These are phyloP conservation scores for Stigmatopora argus DNA, from an alignment of 2,113 vertebrate genomes.

Conservation along the genomic window DNA sequence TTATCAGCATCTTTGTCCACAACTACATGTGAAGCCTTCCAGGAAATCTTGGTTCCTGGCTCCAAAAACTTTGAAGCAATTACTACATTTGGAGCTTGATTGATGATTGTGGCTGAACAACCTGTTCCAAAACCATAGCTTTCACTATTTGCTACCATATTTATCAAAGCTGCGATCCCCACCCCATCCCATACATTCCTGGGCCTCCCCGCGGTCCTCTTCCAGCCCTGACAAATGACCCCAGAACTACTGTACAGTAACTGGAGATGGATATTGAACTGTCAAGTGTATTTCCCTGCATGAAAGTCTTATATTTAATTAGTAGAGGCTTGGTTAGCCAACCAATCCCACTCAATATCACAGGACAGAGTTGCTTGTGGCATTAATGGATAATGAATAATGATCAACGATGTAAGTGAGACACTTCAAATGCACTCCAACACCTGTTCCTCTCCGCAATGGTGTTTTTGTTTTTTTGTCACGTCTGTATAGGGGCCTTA, in stretches of 20 bases:
- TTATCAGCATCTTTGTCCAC: too few species aligned
- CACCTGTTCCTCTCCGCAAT: constrained; percentile 29
- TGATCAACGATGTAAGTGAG: constrained; percentile 40
- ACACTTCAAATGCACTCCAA: constrained; percentile 7
- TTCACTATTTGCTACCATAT: too few species aligned
- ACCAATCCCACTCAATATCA: constrained; percentile 61
- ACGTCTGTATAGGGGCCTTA: background rate
- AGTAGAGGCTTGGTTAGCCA: constrained; percentile 51
- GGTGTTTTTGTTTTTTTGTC: constrained; percentile 1
- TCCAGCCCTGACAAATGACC: background rate
- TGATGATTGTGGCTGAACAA: too few species aligned
- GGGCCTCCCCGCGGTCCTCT: background rate
- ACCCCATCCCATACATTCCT: background rate
- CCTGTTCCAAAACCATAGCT: too few species aligned
- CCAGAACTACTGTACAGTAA: background rate
- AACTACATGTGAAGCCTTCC: too few species aligned
- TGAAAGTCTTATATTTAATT: constrained; percentile 65
- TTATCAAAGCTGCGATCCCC: background rate
- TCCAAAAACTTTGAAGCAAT: too few species aligned
- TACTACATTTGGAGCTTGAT: too few species aligned
- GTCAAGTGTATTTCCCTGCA: constrained; percentile 57
- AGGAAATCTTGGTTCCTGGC: too few species aligned
- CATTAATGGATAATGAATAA: constrained; percentile 58
- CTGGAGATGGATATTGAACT: constrained; percentile 58
- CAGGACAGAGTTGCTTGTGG: constrained; percentile 38